Evolutionary conservation across 30 jellyfish, hydroid and myxozoan species (phyloP), one percentile per base, ranked within the genome.

Genomic region (Clytia hemisphaerica): DNA sequence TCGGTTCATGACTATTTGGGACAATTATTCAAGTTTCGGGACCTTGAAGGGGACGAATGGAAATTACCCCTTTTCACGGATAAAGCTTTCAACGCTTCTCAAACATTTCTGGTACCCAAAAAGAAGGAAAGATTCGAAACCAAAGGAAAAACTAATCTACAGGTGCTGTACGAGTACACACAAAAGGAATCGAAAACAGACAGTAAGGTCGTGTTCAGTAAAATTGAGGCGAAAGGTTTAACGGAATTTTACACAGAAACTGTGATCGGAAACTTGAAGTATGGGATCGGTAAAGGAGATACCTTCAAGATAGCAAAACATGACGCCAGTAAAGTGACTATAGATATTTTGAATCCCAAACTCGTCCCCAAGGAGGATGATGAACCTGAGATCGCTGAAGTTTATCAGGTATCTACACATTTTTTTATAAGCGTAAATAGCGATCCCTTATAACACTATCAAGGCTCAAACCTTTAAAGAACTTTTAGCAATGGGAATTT

Each of bases 261-360:
- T 38, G 83, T 60, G 26, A 63, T 86, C 24, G 92, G 49, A 14
- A 75, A 72, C 22, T 21, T 86, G n/a, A 75, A 64, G 50, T 86
- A 78, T 61, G 96, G 96, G 16, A 64, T 25, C 2, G 96, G 96
- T 7, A 63, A 72, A 24, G 96, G 92, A 22, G 61, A 51, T 44
- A 70, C 89, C 5, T 60, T 71, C 44, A 86, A 78, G 42, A 72
- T 37, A 1, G 96, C 96, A 26, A 86, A 74, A 58, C 94, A 74
- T 29, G 55, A 61, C 37, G 96, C 96, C 24, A 85, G 94, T 2
- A 42, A 54, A 25, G 21, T 37, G 30, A 73, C 96, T 4, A 51
- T 86, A 30, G 82, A 46, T 44, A 73, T 86, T 65, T 33, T 86
- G 62, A 34, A 72, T 34, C 96, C 93, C 1, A 71, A 66, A 6